Percentiles rank a stretch among this genome's conserved stretches.
phyloP scores from a whole-genome alignment of 2,797 vertebrate species.

The Petrocephalus schoutedeni region DNA sequence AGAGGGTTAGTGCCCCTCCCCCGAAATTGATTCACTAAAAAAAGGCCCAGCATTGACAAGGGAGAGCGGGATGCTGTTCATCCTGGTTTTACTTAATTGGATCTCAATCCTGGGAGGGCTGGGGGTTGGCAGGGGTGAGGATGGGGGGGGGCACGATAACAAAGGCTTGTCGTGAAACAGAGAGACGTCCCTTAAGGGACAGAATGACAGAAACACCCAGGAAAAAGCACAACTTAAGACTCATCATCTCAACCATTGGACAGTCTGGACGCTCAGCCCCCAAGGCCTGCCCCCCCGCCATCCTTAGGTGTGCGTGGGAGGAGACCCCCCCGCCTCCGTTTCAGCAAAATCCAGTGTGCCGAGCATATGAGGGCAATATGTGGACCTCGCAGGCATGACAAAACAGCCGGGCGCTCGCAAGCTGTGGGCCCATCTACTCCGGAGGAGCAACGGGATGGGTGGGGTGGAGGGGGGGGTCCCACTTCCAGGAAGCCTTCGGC shows the following conservation, averaged over 20 bases:
- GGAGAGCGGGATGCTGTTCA: neutral
- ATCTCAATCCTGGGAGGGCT: neutral
- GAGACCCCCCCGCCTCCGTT: neutral
- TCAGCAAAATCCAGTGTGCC: too few species aligned
- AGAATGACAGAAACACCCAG: neutral
- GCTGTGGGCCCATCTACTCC: neutral
- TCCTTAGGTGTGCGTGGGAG: neutral
- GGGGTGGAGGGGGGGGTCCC: neutral
- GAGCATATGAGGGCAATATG: constrained; percentile 1
- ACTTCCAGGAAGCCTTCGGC: neutral
- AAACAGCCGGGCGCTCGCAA: neutral
- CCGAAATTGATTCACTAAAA: neutral
- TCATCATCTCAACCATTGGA: neutral
- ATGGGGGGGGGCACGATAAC: neutral
- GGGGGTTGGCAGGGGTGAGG: neutral
- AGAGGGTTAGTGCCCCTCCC: neutral
- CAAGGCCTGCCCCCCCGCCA: neutral
- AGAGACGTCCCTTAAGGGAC: neutral
- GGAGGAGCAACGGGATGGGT: neutral
- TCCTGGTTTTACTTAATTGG: neutral
- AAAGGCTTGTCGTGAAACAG: constrained; percentile 17
- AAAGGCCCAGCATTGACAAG: neutral
- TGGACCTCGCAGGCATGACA: neutral
- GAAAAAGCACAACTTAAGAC: neutral
- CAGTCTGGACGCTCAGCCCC: neutral